Evolutionary conservation across 2,113 vertebrate genomes (phyloP), one percentile per base, ranked within the genome.

Genomic region (Corythoichthys haematopterus): DNA sequence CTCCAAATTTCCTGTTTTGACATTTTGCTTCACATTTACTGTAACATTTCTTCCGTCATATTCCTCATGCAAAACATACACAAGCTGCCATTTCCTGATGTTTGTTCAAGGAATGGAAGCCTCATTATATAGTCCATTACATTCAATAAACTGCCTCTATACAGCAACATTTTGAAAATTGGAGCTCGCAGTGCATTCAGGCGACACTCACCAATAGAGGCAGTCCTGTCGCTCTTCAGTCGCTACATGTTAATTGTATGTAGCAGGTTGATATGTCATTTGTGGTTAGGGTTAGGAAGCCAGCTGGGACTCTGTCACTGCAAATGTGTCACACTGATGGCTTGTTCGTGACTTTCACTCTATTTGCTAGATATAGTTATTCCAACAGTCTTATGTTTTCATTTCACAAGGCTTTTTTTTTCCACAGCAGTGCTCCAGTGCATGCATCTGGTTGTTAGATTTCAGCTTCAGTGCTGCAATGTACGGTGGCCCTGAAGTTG

Each of bases 61-160:
- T 53, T 53, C 55, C 35, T 35, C 16, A 2, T 28, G n/a, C 51
- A 2, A 53, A 0, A 10, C n/a, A 53, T 33, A 28, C 20, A 28
- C 20, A 14, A 13, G 47, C 13, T 14, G 13, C 50, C 50, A 52
- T 52, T 14, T 50, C 15, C 14, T 5, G 4, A 50, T 28, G 20
- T 13, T 1, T 50, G 47, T 13, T 52, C 8, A 52, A 7, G 50
- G 1, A 53, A 15, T 10, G 51, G 51, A 53, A 53, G n/a, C n/a
- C 55, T 37, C 14, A 11, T 59, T 69, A 64, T n/a, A 2, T 66
- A 46, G 68, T 71, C 66, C 60, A 51, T 65, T 50, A 58, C 52
- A 9, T 64, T 71, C 65, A 47, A 69, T 64, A 69, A 64, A 69
- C 48, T 11, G 8, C 60, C 15, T 13, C 28, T 2, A 1, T 3